phyloP scores from a whole-genome alignment of 2,797 vertebrate genomes.

The Smutsia temminckii region DNA sequence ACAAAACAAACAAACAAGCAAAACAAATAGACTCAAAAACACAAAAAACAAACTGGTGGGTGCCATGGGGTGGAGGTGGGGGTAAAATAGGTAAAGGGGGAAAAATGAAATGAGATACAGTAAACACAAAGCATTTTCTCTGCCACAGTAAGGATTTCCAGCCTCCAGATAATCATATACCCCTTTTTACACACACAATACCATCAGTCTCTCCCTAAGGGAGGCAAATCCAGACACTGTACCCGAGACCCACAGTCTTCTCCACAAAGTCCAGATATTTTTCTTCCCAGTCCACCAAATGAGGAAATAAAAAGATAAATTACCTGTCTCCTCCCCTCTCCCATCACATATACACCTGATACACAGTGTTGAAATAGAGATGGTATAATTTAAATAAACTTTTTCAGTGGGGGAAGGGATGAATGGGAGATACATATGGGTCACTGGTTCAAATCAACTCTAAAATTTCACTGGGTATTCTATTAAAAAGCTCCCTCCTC shows the following conservation, averaged over 20 bases:
- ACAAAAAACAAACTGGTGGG: too few relatives aligned
- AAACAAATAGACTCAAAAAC: too few relatives aligned
- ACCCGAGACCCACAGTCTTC: neutral
- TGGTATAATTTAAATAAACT: neutral
- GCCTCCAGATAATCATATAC: neutral
- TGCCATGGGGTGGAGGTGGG: too few relatives aligned
- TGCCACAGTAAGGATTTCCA: neutral
- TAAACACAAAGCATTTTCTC: neutral
- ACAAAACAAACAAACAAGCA: too few relatives aligned
- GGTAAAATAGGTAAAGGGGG: neutral
- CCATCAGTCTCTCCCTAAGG: neutral
- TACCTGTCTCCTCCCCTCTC: neutral
- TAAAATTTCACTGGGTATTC: neutral
- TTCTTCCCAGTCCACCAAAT: neutral
- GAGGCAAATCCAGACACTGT: neutral
- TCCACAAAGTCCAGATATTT: neutral
- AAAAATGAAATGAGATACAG: slow-evolving; percentile 20
- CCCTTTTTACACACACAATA: neutral
- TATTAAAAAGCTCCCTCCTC: neutral
- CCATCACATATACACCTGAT: neutral
- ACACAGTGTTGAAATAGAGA: neutral
- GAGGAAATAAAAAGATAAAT: neutral
- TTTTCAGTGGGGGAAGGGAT: neutral
- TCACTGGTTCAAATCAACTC: neutral
- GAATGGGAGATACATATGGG: neutral